A percentile compares a stretch with the other conserved stretches of the same genome.
Evolutionary conservation across 2,113 vertebrate genomes (phyloP).

Genomic region (Genyomyrus donnyi): DNA sequence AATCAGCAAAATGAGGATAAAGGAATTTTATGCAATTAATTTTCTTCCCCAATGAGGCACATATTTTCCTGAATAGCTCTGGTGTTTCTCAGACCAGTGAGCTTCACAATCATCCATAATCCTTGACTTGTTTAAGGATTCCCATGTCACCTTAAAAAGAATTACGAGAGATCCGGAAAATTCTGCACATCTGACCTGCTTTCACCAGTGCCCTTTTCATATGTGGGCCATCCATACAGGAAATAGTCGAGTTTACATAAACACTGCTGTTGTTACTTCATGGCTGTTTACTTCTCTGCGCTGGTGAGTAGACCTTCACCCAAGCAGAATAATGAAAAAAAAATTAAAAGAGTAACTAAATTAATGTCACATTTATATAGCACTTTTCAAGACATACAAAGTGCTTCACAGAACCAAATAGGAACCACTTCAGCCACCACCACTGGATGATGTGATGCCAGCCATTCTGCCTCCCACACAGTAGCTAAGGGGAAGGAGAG

Average conservation of each 20-base stretch:
- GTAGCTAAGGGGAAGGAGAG: neutral
- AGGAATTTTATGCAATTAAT: neutral
- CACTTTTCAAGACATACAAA: neutral
- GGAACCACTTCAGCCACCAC: neutral
- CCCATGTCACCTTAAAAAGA: neutral
- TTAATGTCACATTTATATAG: neutral
- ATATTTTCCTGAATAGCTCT: neutral
- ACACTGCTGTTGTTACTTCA: neutral
- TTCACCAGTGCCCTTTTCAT: neutral
- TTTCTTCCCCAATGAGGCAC: neutral
- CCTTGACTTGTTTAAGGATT: neutral
- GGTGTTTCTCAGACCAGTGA: neutral
- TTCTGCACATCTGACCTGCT: neutral
- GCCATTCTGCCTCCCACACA: neutral
- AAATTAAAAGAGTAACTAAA: neutral
- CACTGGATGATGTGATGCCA: neutral
- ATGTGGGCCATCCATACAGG: neutral
- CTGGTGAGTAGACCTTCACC: neutral
- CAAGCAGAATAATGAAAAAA: neutral
- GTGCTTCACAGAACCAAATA: neutral
- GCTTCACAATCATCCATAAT: neutral
- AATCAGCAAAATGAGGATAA: neutral
- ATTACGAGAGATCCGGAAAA: neutral
- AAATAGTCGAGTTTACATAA: neutral
- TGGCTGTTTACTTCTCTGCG: neutral